Percentiles rank a stretch among this genome's conserved stretches.
phyloP scores from a whole-genome alignment of 2,113 vertebrate species.

The Onychorhynchus coronatus region DNA sequence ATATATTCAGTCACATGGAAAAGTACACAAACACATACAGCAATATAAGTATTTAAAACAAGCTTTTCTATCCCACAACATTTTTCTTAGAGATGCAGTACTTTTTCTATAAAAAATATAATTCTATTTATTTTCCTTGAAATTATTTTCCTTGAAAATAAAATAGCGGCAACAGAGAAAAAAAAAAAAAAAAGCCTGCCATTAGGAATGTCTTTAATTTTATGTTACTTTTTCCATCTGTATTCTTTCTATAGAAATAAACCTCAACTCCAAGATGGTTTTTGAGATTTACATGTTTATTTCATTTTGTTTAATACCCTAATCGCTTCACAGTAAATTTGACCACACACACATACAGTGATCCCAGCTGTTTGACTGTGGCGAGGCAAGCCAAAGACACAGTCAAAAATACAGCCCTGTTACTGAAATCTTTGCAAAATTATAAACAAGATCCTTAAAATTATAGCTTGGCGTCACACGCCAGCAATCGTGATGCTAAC shows the following conservation, averaged over 20 bases:
- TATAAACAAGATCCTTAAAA: slow-evolving; percentile 31
- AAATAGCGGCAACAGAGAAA: neutral
- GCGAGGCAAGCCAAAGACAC: neutral
- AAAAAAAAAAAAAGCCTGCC: neutral
- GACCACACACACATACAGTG: slow-evolving; percentile 43
- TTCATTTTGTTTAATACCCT: slow-evolving; percentile 69
- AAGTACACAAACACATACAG: neutral
- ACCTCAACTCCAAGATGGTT: slow-evolving; percentile 54
- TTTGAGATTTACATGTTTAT: slow-evolving; percentile 66
- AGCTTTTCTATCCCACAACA: neutral
- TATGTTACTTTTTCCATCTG: slow-evolving; percentile 68
- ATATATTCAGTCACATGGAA: neutral
- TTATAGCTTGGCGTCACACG: neutral
- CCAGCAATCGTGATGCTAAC: neutral
- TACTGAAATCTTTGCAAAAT: slow-evolving; percentile 39
- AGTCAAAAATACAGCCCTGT: slow-evolving; percentile 25
- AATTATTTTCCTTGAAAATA: slow-evolving; percentile 54
- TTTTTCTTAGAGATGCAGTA: neutral
- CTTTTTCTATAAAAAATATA: neutral
- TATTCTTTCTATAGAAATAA: slow-evolving; percentile 59
- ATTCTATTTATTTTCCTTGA: slow-evolving; percentile 45
- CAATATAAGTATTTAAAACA: neutral
- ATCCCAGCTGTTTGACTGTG: slow-evolving; percentile 24
- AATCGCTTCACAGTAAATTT: slow-evolving; percentile 65
- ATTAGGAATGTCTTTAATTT: slow-evolving; percentile 57